Evolutionary conservation across 2,888 invertebrate genomes (phyloP), one percentile per base, ranked within the genome.

Genomic region (Psylliodes chrysocephalus): DNA sequence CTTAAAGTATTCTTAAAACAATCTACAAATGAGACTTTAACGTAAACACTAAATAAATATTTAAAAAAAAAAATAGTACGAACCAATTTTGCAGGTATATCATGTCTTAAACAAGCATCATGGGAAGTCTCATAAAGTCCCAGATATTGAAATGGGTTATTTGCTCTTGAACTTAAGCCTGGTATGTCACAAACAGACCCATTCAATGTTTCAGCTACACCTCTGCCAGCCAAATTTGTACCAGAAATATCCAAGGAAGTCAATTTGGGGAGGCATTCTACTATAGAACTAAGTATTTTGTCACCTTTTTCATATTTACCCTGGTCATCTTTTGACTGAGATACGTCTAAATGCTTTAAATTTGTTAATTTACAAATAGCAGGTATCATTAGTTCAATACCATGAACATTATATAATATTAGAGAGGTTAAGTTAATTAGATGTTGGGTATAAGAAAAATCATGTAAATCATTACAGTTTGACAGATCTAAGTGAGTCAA

Each of bases 231-330:
- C 69, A 98, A 85, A 85, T 98, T 97, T 14, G 98, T 98, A 10
- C 96, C 96, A 2, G 97, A 96, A 78, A 98, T 95, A 83, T 98
- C 98, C 73, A 98, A 84, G 18, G 93, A 93, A 40, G 88, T 88
- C 63, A 98, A 83, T 53, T 88, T 81, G 0, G 92, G 91, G 73
- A 98, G 85, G 77, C 85, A 89, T 53, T 86, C 85, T 8, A 96
- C 89, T 33, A 98, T 84, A 71, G 86, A 85, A 17, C 88, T 84
- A 38, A 98, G 83, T 25, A 90, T 84, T 67, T 87, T 85, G 82
- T 92, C 93, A 1, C 94, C 93, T 73, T 90, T 87, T 30, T 87
- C 85, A 80, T 91, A 96, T 66, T 87, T 88, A 3, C 93, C 92
- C 28, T 77, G 73, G 70, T 90, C 87, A 46, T 89, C 88, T 63